Evolutionary conservation across 1,140 invertebrate genomes (phyloP), one percentile per base, ranked within the genome.

Genomic region (Doryteuthis pealeii): DNA sequence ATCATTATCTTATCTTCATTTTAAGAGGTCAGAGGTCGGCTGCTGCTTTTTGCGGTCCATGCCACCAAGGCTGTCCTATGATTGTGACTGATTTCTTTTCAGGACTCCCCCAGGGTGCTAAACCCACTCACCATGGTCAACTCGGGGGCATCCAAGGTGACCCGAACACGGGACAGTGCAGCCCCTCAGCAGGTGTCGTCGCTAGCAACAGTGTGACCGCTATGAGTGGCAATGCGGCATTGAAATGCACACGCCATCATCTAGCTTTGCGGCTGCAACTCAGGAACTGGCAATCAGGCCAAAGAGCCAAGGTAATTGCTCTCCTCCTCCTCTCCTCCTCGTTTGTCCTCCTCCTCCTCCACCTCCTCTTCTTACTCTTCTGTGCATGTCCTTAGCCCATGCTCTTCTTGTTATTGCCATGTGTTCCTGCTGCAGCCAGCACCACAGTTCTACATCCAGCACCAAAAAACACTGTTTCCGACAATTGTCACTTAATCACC

Each of bases 241-340:
- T 84, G 33, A 84, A 80, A 74, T 82, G 84, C 58, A 83, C 86
- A 45, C 76, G 86, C 3, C n/a, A n/a, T 87, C 85, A 2, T 89
- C 88, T 49, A 90, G 92, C 33, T 95, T 94, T 88, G 93, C 94
- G 30, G 93, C 93, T 5, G 93, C 93, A n/a, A 6, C 87, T 95
- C 71, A 89, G 93, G 73, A 93, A 84, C 88, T 95, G 74, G 94
- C 69, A 93, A 95, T 85, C 93, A 94, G 83, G 93, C 93, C 35
- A 92, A 87, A 62, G 89, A 88, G 70, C 88, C 88, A n/a, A n/a
- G 76, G 71, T 73, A 73, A 35, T 68, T 68, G 54, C 54, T n/a
- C 54, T 28, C 26, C 35, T 40, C 35, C 3, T 40, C 35, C 35
- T 40, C 35, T 10, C 10, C 3, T 10, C 10, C 35, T 5, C 10